Evolutionary conservation across 1,140 invertebrate species (phyloP), one percentile per base, ranked within the genome.

Genomic region (Drosophila parabipectinata): DNA sequence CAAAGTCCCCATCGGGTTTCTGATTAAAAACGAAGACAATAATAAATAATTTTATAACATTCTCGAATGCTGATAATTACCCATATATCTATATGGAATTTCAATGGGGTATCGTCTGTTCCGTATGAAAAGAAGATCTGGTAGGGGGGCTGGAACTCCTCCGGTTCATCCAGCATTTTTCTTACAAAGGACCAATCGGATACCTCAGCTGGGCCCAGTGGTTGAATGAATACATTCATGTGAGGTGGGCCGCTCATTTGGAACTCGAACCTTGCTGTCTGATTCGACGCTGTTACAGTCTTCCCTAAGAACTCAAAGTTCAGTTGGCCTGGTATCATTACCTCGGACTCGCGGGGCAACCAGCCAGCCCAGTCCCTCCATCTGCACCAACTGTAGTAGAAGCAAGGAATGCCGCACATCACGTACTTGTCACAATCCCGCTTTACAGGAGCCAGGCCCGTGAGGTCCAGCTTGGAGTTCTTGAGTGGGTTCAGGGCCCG

Each of bases 351-450:
- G 3, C 78, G 77, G 0, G 77, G 71, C 47, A 91, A 26, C 72
- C 77, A 91, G 4, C 61, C 67, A 12, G 55, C 77, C 24, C 72
- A 51, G 5, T 61, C 24, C 4, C 81, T 62, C 51, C 61, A 37
- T 10, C 24, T 30, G 61, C 61, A 54, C 52, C 44, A 81, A 32
- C 79, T 80, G 53, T 96, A 95, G 73, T 95, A 93, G 63, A 95
- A 94, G 90, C 95, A 95, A 14, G 96, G 95, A 80, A 96, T 90
- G 3, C 96, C 96, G 88, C 96, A 97, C 77, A 95, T 95, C 47
- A 96, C 92, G 80, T 95, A 93, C 47, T 93, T 92, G 12, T 93
- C 91, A 82, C 96, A 96, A 57, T 94, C 93, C 59, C 94, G 90
- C 5, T 92, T 80, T 6, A 95, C 93, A 37, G 91, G 72, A 53